Conservation (phyloP, 2,888 invertebrate genomes). For the Anthophora plumipes region DNA sequence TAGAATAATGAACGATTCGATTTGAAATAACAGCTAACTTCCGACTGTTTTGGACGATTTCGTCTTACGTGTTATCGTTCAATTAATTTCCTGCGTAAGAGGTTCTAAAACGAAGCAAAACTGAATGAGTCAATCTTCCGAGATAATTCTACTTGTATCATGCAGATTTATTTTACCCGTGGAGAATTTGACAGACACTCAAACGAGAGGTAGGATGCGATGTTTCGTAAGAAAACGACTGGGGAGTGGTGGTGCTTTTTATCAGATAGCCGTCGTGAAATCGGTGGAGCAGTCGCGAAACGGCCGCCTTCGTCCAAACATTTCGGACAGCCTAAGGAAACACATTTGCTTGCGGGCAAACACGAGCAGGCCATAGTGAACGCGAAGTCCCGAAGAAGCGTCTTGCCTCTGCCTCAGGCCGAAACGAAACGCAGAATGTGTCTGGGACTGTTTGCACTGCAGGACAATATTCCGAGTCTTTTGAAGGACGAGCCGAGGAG, state of each 20-base stretch:
- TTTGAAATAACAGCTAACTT: no score
- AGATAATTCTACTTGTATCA: background rate
- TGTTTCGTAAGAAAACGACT: background rate
- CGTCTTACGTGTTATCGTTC: no score
- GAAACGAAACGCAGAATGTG: slow-evolving; percentile 81
- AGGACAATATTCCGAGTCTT: slow-evolving; percentile 81
- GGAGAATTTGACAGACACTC: slow-evolving; percentile 1
- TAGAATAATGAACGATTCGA: no score
- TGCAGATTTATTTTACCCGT: background rate
- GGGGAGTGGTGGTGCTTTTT: slow-evolving; percentile 26
- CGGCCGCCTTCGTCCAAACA: slow-evolving; percentile 78
- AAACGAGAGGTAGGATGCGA: background rate
- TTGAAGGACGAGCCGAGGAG: slow-evolving; percentile 75
- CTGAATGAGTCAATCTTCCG: no score
- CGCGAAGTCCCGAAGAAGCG: slow-evolving; percentile 51
- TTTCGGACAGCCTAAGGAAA: slow-evolving; percentile 83
- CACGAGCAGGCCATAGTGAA: slow-evolving; percentile 60
- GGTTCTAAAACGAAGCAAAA: no score
- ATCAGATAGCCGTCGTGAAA: slow-evolving; percentile 41
- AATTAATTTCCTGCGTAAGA: no score
- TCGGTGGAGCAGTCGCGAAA: slow-evolving; percentile 50
- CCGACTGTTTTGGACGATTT: no score
- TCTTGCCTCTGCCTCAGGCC: slow-evolving; percentile 72
- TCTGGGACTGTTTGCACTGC: slow-evolving; percentile 80
- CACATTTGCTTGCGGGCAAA: slow-evolving; percentile 84